Evolutionary conservation across 2,888 invertebrate species (phyloP), one percentile per base, ranked within the genome.

Genomic region (Harpagoxenus sublaevis): DNA sequence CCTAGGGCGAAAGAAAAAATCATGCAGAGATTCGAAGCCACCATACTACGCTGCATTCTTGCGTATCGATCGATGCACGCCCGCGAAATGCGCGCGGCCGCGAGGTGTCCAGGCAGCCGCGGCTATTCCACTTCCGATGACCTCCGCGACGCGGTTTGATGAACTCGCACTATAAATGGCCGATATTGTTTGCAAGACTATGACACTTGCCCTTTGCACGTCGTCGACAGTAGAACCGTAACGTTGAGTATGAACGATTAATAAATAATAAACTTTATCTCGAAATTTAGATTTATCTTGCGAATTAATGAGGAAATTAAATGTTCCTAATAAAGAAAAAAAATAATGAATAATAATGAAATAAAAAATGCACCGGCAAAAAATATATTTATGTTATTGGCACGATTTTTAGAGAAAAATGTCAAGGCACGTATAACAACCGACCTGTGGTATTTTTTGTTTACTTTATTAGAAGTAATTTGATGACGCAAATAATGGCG

Each of bases 1-100:
- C 77, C 85, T 57, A 53, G 65, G 74, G n/a, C 53, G 62, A 68
- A 78, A 75, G 60, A 48, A 82, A 83, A 73, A 84, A 87, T 88
- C 86, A 71, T 63, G 55, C 42, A 48, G 73, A 48, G 57, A 84
- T 88, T 84, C 57, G 68, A 82, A 73, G 55, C 28, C 15, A 65
- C 51, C n/a, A 68, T 68, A 42, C 15, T 55, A 39, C 39, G 51
- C 31, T 60, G 48, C 23, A 48, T 10, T 55, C 53, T 39, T 48
- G 35, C 23, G 35, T 79, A 79, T 79, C 78, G 71, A 68, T 74
- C 84, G 82, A 79, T 82, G 57, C 71, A 79, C 35, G 60, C 45
- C 60, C 60, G 79, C 48, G 60, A 73, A 81, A 81, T 73, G 71
- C 23, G 70, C 57, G 60, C 35, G 48, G 35, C 48, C 60, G 73